Evolutionary conservation across 2,888 invertebrate genomes (phyloP).

Genomic region (Polydrusus cervinus): DNA sequence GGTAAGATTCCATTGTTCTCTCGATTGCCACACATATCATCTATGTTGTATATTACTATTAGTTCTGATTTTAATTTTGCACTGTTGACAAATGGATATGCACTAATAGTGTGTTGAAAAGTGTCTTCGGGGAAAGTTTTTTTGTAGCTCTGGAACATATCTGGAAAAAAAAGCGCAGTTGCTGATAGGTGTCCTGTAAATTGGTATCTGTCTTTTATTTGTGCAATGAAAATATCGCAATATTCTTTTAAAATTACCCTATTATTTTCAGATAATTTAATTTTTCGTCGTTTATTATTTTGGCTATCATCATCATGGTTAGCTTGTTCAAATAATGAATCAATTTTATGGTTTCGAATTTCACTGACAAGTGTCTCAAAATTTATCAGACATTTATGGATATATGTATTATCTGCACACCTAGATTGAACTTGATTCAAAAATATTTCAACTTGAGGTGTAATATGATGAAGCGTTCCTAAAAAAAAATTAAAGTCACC

Average conservation of each 20-base stretch:
- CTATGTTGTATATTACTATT: constrained; percentile 27
- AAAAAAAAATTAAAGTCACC: constrained; percentile 9
- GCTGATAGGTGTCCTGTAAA: constrained; percentile 11
- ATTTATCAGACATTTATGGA: constrained; percentile 5
- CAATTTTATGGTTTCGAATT: constrained; percentile 9
- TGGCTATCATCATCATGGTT: not conserved
- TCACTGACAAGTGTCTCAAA: constrained; percentile 7
- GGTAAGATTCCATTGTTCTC: constrained; percentile 9
- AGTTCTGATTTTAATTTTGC: constrained; percentile 36
- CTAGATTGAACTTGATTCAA: constrained; percentile 9
- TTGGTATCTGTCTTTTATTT: constrained; percentile 9
- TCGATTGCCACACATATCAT: constrained; percentile 12
- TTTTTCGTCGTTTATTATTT: not conserved
- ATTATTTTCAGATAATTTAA: constrained; percentile 3
- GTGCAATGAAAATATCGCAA: not conserved
- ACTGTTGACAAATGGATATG: constrained; percentile 34
- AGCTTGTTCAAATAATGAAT: constrained; percentile 7
- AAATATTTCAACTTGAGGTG: constrained; percentile 7
- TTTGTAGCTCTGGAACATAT: constrained; percentile 15
- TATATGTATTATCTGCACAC: constrained; percentile 9
- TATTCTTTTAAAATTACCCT: constrained; percentile 9
- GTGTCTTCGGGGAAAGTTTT: constrained; percentile 22
- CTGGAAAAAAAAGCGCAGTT: constrained; percentile 16
- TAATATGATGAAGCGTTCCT: constrained; percentile 9
- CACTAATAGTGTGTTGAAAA: constrained; percentile 27